Evolutionary conservation across 2,888 invertebrate species (phyloP), one percentile per base, ranked within the genome.

Genomic region (Plagodis pulveraria): DNA sequence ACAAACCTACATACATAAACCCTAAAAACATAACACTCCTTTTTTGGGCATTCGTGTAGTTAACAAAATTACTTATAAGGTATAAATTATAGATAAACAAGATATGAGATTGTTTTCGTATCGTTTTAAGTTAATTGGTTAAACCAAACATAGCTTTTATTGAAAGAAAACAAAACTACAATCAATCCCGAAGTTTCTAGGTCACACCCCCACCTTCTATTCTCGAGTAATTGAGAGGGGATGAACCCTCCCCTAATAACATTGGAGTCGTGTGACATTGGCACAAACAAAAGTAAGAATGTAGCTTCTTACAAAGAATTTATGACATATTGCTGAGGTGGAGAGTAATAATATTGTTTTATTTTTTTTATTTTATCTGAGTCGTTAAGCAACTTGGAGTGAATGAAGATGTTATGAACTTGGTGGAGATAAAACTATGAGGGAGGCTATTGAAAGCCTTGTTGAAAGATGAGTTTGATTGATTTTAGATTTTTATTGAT

Each of bases 271-370:
- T 62, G 65, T 69, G 66, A 67, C 65, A 67, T 62, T 60, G 63
- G 60, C 59, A 58, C 65, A 67, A 69, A 66, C 69, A 66, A 63
- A 58, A 62, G 58, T 58, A 64, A 56, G 50, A 44, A 50, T 44
- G 22, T 51, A 36, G 36, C 2, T 9, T 40, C 50, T 54, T 52
- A 47, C 44, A 42, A 49, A 53, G 45, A 63, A 56, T 56, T 58
- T 50, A 60, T 35, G 56, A 41, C 11, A 40, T 58, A 58, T 58
- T 40, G 54, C 32, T 49, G 43, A 50, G 55, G 51, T 55, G 60
- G 45, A 44, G 46, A 56, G 40, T 46, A 50, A 12, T 45, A 46
- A 36, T 42, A 48, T 50, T 51, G 42, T 51, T 45, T 56, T 22
- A 35, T 5, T 51, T 45, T 56, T 22, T 42, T 5, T 48, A 45